These are phyloP conservation scores for Synanceia verrucosa DNA, from an alignment of 2,797 vertebrate genomes.

Conservation along the genomic window DNA sequence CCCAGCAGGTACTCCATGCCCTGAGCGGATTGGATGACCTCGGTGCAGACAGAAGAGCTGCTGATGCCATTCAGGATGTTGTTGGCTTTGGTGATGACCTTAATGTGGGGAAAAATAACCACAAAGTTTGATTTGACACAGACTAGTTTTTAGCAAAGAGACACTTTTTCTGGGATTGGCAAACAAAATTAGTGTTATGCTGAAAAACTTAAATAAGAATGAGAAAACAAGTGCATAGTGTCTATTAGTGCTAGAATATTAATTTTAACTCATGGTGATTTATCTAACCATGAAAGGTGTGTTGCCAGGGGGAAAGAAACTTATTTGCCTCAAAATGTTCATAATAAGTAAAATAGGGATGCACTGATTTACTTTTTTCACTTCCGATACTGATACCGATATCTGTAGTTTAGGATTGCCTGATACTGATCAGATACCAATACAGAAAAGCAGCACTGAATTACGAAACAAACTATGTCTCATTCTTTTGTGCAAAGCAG, in stretches of 20 bases:
- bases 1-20: constrained; percentile 99
- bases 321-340: background rate
- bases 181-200: background rate
- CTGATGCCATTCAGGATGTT: constrained; percentile 97
- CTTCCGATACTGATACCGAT: too few relatives aligned
- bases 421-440: too few relatives aligned
- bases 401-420: too few relatives aligned
- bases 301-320: background rate
- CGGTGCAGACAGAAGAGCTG: constrained; percentile 96
- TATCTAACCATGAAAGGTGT: background rate
- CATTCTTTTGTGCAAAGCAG: too few relatives aligned
- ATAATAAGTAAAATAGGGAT: constrained; percentile 5
- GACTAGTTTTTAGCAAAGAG: background rate
- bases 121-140: background rate
- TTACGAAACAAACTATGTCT: too few relatives aligned
- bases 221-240: background rate
- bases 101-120: constrained; percentile 33
- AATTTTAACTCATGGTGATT: background rate
- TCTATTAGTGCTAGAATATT: background rate
- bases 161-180: background rate
- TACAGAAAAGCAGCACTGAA: too few relatives aligned
- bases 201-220: background rate
- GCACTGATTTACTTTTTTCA: too few relatives aligned
- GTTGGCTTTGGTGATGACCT: constrained; percentile 98
- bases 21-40: constrained; percentile 98